These are phyloP conservation scores for Stegodyphus dumicola DNA, from an alignment of 1,140 invertebrate species.

Conservation along the genomic window DNA sequence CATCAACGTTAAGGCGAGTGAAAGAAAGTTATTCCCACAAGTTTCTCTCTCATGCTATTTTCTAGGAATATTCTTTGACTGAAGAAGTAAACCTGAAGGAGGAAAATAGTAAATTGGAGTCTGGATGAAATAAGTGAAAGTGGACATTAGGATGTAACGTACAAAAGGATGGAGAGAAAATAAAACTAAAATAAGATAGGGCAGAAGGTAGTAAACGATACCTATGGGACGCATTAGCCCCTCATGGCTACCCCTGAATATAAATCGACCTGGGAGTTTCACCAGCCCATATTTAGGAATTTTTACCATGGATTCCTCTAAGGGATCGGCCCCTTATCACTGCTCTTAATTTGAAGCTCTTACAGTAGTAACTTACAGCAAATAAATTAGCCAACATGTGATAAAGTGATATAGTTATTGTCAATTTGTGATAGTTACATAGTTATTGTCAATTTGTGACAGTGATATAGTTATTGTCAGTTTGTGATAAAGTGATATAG, in stretches of 20 bases:
- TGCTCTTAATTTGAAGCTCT: background rate
- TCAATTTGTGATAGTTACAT: too few relatives aligned
- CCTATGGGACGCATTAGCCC: slow-evolving; percentile 49
- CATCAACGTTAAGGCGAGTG: too few relatives aligned
- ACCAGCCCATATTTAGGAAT: slow-evolving; percentile 7
- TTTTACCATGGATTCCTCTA: slow-evolving; percentile 22
- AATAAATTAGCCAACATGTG: too few relatives aligned
- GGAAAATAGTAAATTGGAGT: background rate
- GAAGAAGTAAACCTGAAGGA: background rate
- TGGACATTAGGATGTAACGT: slow-evolving; percentile 42
- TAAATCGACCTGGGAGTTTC: slow-evolving; percentile 19
- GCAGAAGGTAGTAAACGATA: slow-evolving; percentile 39
- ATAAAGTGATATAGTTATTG: too few relatives aligned
- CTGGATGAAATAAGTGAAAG: slow-evolving; percentile 53
- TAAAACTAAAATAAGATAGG: slow-evolving; percentile 21
- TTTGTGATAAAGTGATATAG: too few relatives aligned
- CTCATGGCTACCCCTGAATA: slow-evolving; percentile 42
- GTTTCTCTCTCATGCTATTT: too few relatives aligned
- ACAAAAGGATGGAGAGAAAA: background rate
- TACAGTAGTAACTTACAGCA: too few relatives aligned
- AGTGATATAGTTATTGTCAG: too few relatives aligned
- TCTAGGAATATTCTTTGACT: background rate
- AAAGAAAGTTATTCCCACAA: too few relatives aligned
- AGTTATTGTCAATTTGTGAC: too few relatives aligned
- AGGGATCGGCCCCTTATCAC: slow-evolving; percentile 19